Evolutionary conservation across 2,797 vertebrate genomes (phyloP).

Genomic region (Dallia pectoralis): DNA sequence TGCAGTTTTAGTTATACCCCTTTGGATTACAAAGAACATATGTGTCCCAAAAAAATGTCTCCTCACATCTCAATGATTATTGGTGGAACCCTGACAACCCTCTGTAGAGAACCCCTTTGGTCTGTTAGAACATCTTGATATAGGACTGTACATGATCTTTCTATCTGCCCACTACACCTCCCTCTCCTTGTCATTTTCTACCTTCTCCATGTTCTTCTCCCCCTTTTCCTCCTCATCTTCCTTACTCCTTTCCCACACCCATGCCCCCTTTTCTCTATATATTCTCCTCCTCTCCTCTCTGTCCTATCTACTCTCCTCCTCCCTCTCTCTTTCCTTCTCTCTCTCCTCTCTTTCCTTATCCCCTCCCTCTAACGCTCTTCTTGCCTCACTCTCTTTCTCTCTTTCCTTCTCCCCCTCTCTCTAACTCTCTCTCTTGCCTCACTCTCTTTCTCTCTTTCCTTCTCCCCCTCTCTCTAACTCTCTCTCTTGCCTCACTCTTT

Average conservation of each 20-base stretch:
- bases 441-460: too few relatives aligned
- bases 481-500: not conserved
- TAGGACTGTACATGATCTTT: constrained; percentile 15
- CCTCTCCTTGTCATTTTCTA: not conserved
- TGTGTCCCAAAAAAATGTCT: too few relatives aligned
- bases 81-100: too few relatives aligned
- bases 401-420: too few relatives aligned
- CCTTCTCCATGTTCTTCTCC: not conserved
- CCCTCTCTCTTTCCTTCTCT: not conserved
- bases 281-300: constrained; percentile 5
- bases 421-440: too few relatives aligned
- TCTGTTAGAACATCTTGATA: too few relatives aligned
- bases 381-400: not conserved
- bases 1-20: too few relatives aligned
- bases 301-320: not conserved
- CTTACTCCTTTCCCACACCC: constrained; percentile 16
- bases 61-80: too few relatives aligned
- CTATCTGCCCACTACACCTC: not conserved
- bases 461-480: constrained; percentile 37
- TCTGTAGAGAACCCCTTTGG: too few relatives aligned
- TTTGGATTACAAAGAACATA: too few relatives aligned
- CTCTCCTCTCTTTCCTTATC: not conserved
- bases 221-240: not conserved
- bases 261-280: constrained; percentile 15
- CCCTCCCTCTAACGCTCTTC: too few relatives aligned